Conservation (phyloP, 2,113 vertebrate species). For the Lagopus muta region DNA sequence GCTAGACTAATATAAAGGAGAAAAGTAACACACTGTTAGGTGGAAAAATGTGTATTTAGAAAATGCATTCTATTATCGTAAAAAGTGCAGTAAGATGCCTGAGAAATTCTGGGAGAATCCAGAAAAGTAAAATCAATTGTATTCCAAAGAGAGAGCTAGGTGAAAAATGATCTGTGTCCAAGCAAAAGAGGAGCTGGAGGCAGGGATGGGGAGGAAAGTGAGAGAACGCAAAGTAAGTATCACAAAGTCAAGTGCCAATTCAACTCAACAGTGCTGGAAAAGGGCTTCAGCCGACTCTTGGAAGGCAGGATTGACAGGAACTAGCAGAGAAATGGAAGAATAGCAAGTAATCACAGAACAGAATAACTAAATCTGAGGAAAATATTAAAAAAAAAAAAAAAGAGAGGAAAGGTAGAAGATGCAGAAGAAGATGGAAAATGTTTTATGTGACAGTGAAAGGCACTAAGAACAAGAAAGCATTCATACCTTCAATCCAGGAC, state of each 20-base stretch:
- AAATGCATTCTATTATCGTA: neutral
- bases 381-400: neutral
- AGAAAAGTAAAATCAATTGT: neutral
- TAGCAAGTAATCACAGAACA: neutral
- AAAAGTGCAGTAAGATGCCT: neutral
- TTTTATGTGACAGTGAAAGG: neutral
- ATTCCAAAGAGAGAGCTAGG: neutral
- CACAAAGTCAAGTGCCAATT: neutral
- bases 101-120: neutral
- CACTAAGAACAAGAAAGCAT: neutral
- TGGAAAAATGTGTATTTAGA: neutral
- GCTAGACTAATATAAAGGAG: neutral
- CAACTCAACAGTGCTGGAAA: neutral
- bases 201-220: too few species aligned
- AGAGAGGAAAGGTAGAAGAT: neutral
- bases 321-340: neutral
- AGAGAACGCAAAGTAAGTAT: neutral
- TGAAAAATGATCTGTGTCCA: neutral
- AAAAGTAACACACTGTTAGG: neutral
- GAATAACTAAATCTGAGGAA: neutral
- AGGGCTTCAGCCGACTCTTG: too few species aligned
- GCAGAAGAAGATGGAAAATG: neutral
- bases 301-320: neutral
- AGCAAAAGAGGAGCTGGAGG: neutral
- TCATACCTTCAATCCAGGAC: constrained; percentile 81